Base-by-base conservation (phyloP, 2,888 invertebrate genomes). In the Cheilosia vernalis region DNA sequence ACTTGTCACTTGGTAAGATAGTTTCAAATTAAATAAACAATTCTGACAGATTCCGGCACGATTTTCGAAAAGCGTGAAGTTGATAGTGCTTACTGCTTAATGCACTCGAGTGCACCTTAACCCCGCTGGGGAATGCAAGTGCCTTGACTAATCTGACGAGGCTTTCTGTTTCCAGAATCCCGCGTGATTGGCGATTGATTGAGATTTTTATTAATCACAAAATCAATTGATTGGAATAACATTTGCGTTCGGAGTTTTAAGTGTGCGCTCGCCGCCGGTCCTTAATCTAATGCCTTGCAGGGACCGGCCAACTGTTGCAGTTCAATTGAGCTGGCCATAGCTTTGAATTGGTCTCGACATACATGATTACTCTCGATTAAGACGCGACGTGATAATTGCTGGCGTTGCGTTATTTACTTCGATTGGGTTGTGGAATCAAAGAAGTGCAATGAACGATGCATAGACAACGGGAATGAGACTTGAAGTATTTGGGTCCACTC, bases 41-140 rank as follows among this genome's bases (percentile, higher is more conserved):
- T 74, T 70, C 74, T 81, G 76, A 76, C 70, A 72, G 76, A 85
- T 81, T 80, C 81, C 76, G 76, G 85, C 85, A 85, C 85, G 85
- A 81, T 85, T 84, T 77, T 61, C 24, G n/a, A 19, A 49, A 81
- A 81, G 60, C 85, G 70, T 85, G 81, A 85, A 81, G 61, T 79
- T 60, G 80, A 79, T 64, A 51, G 74, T 64, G 67, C 44, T 53
- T 30, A 40, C 37, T 17, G 60, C 80, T 55, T 21, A 67, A 63
- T 73, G 69, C 77, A 83, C 73, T 83, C 61, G 33, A 78, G 17
- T 78, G 83, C 40, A 47, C 67, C 60, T 56, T 76, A 64, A 58
- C 47, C 64, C 55, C 33, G 53, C 9, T 15, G 53, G 21, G 2
- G 7, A 19, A 3, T 53, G 66, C 40, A 49, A 49, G n/a, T 51